These are phyloP conservation scores for Onychostruthus taczanowskii DNA, from an alignment of 2,113 vertebrate genomes.

Conservation along the genomic window DNA sequence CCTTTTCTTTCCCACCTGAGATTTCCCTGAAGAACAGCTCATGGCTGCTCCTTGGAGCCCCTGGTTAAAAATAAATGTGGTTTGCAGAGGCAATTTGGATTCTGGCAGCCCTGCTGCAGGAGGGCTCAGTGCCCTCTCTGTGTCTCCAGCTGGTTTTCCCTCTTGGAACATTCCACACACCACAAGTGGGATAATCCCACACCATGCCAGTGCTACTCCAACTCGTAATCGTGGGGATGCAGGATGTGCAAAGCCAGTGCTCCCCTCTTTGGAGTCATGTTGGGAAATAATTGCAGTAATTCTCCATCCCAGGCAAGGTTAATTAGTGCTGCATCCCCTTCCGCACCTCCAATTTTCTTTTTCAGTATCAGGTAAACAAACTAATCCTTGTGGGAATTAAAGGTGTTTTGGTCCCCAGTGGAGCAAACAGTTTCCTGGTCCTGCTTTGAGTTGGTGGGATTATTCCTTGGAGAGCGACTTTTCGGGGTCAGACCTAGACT, in stretches of 20 bases:
- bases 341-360: not conserved
- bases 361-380: not conserved
- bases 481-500: not conserved
- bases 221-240: not conserved
- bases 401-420: not conserved
- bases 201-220: not conserved
- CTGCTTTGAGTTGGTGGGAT: not conserved
- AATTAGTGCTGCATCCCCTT: not conserved
- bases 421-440: not conserved
- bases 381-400: not conserved
- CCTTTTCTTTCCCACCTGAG: not conserved
- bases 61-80: constrained; percentile 6
- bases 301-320: not conserved
- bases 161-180: not conserved
- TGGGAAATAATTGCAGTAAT: constrained; percentile 6
- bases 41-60: not conserved
- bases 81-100: constrained; percentile 4
- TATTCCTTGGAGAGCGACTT: not conserved
- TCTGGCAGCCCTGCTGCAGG: not conserved
- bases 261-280: not conserved
- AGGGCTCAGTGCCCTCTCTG: not conserved
- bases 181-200: not conserved
- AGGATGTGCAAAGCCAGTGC: not conserved
- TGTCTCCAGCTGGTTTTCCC: not conserved
- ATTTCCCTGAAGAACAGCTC: not conserved